A percentile compares a stretch with the other conserved stretches of the same genome.
These are phyloP conservation scores for Cataglyphis rosenhaueri DNA, from an alignment of 2,888 invertebrate genomes.

Conservation along the genomic window DNA sequence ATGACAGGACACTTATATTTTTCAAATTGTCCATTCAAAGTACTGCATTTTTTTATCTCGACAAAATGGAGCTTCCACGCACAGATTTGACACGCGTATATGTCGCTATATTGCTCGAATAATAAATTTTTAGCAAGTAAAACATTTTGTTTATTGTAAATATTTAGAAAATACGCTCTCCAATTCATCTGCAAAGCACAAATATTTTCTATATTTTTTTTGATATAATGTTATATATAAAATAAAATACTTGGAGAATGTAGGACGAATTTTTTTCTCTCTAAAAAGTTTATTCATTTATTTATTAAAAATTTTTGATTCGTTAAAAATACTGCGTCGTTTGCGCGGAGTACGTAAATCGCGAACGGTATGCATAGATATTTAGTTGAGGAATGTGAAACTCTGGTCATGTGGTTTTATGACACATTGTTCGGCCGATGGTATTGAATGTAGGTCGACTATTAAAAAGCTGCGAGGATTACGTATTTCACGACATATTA, in stretches of 20 bases:
- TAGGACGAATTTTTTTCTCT: background rate
- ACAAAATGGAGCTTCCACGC: constrained; percentile 21
- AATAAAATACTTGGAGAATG: constrained; percentile 3
- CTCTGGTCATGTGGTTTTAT: constrained; percentile 32
- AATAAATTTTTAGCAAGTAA: constrained; percentile 47
- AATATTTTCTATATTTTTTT: constrained; percentile 6
- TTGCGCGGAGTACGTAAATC: constrained; percentile 32
- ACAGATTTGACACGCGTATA: constrained; percentile 35
- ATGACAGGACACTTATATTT: constrained; percentile 55
- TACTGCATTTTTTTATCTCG: constrained; percentile 28
- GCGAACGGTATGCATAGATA: constrained; percentile 14
- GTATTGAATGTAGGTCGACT: constrained; percentile 44
- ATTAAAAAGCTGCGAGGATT: constrained; percentile 45
- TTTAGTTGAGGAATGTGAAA: constrained; percentile 42
- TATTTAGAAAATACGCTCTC: constrained; percentile 4
- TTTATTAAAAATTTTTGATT: constrained; percentile 24
- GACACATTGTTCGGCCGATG: constrained; percentile 43
- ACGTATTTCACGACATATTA: constrained; percentile 39
- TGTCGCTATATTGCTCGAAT: constrained; percentile 42
- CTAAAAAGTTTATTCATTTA: background rate
- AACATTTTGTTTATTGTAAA: constrained; percentile 15
- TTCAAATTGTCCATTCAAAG: constrained; percentile 50
- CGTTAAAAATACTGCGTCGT: constrained; percentile 7
- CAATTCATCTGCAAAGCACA: background rate
- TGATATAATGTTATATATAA: background rate